Evolutionary conservation across 37 sponge, comb jelly and placozoan genomes (phyloP).

Genomic region (Ephydatia muelleri): DNA sequence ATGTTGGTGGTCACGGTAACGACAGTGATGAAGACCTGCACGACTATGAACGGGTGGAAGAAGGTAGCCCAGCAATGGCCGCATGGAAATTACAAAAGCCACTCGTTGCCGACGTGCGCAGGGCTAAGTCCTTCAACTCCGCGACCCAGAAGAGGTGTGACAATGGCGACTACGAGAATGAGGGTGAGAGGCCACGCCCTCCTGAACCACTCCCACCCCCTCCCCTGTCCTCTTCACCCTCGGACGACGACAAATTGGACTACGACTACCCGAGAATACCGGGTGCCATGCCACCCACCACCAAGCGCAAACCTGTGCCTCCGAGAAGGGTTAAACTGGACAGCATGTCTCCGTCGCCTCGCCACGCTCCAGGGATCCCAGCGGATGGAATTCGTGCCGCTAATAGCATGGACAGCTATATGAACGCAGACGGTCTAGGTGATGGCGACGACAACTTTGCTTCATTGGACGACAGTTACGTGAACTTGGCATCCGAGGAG

Average conservation of each 20-base stretch:
- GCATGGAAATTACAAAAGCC: neutral
- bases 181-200: too few species aligned
- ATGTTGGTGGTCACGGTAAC: too few species aligned
- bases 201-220: too few species aligned
- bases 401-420: too few species aligned
- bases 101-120: neutral
- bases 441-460: slow-evolving; percentile 14
- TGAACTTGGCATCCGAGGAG: slow-evolving; percentile 10
- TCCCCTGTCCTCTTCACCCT: slow-evolving; percentile 58
- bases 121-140: neutral
- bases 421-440: too few species aligned
- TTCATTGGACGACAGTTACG: slow-evolving; percentile 33
- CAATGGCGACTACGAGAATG: slow-evolving; percentile 11
- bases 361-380: too few species aligned
- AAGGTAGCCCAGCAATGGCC: neutral
- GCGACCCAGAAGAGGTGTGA: too few species aligned
- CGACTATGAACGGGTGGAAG: slow-evolving; percentile 3
- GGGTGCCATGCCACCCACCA: neutral
- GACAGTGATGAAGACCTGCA: neutral
- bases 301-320: neutral
- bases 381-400: too few species aligned
- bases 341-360: neutral
- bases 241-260: too few species aligned
- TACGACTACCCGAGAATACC: slow-evolving; percentile 33
- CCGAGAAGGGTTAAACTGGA: too few species aligned